Percentiles rank a stretch among this genome's conserved stretches.
Conservation (phyloP, 2,113 vertebrate species). For the Panthera tigris region DNA sequence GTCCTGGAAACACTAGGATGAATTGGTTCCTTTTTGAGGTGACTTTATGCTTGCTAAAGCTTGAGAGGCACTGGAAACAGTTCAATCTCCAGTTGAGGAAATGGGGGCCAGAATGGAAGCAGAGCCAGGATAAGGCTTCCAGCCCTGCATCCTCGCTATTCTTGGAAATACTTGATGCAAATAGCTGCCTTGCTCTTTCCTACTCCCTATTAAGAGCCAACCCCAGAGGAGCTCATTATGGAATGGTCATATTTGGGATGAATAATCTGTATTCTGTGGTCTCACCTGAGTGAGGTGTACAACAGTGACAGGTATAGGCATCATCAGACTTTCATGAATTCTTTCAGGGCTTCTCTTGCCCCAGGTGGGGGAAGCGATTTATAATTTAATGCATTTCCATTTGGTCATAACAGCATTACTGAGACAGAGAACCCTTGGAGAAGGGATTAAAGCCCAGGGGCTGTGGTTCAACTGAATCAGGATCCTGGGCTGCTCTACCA, state of each 20-base stretch:
- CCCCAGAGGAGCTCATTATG: constrained; percentile 56
- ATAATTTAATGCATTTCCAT: constrained; percentile 43
- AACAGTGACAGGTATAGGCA: neutral
- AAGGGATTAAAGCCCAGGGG: neutral
- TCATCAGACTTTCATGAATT: constrained; percentile 42
- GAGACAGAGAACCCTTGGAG: neutral
- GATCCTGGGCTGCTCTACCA: neutral
- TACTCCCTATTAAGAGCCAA: neutral
- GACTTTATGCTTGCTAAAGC: neutral
- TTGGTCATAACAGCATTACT: constrained; percentile 4
- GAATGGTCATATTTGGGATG: neutral
- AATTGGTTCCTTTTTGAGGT: neutral
- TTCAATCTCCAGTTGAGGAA: neutral
- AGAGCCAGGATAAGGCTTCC: neutral
- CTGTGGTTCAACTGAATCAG: neutral
- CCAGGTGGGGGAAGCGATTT: neutral
- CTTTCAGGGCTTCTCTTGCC: constrained; percentile 41
- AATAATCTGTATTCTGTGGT: constrained; percentile 25
- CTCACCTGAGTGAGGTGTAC: neutral
- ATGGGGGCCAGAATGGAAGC: neutral
- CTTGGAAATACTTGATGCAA: neutral
- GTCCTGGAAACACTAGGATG: neutral
- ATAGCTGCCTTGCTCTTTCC: neutral
- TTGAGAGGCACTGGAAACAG: neutral
- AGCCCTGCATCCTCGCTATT: neutral